Evolutionary conservation across 23 tunicate species (phyloP).

Genomic region (Phallusia fumigata): DNA sequence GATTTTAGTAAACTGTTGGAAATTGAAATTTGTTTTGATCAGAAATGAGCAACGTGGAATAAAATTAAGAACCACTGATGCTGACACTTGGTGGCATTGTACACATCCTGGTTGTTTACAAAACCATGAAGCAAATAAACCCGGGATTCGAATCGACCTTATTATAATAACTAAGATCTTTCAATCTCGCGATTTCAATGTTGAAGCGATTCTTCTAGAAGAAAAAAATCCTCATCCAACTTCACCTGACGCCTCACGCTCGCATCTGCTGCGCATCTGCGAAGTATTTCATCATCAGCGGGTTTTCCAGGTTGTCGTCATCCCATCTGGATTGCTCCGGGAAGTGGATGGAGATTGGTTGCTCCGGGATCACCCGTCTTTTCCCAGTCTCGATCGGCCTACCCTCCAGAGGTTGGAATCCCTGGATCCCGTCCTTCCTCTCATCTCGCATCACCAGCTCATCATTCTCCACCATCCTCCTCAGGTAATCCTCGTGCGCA

Average conservation of each 20-base stretch:
- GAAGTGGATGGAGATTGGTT: constrained; percentile 71
- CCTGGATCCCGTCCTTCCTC: constrained; percentile 18
- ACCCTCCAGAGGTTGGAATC: constrained; percentile 36
- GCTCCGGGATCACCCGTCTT: constrained; percentile 61
- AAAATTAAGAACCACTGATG: too few species aligned
- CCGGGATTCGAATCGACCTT: too few species aligned
- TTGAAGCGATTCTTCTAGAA: background rate
- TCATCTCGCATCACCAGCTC: constrained; percentile 40
- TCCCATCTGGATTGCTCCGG: constrained; percentile 83
- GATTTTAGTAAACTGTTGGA: too few species aligned
- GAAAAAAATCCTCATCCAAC: background rate
- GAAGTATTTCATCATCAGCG: constrained; percentile 66
- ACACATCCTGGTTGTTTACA: too few species aligned
- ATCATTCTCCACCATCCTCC: constrained; percentile 81
- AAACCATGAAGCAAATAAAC: too few species aligned
- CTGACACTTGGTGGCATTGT: too few species aligned
- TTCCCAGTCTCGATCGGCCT: constrained; percentile 45
- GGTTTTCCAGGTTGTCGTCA: constrained; percentile 57
- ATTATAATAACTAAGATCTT: too few species aligned
- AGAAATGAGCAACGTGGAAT: too few species aligned
- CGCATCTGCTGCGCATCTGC: constrained; percentile 40
- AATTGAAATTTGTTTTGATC: too few species aligned
- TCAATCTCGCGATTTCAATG: too few species aligned
- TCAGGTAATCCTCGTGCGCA: constrained; percentile 70
- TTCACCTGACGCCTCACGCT: background rate